These are phyloP conservation scores for crab-eating macaque (Macaca fascicularis) DNA, from an alignment of 2,113 vertebrate species.

Conservation along the genomic window DNA sequence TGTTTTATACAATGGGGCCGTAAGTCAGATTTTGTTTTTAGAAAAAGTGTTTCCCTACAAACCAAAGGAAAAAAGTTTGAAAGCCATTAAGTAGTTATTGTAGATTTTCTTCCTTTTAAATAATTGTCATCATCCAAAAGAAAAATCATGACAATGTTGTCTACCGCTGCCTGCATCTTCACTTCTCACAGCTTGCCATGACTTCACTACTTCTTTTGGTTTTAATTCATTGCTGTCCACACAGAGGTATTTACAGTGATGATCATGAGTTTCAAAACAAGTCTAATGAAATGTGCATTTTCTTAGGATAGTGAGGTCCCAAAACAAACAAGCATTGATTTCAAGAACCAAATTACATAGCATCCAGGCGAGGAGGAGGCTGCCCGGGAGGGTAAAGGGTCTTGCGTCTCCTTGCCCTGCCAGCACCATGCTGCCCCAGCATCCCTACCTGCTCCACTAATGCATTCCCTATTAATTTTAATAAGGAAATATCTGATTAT, in stretches of 20 bases:
- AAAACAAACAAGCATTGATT: slow-evolving; percentile 37
- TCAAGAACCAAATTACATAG: neutral
- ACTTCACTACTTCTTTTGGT: neutral
- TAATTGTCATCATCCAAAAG: slow-evolving; percentile 36
- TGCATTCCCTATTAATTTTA: neutral
- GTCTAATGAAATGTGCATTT: slow-evolving; percentile 56
- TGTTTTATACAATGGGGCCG: neutral
- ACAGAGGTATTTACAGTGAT: slow-evolving; percentile 46
- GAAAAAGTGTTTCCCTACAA: neutral
- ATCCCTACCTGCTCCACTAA: neutral
- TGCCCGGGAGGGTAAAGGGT: neutral
- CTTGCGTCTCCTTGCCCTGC: neutral
- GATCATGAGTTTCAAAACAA: slow-evolving; percentile 66
- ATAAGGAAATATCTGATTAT: neutral
- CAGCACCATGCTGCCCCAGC: accelerated
- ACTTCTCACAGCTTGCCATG: neutral
- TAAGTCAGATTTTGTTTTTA: neutral
- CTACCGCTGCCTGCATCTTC: neutral
- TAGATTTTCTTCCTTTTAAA: slow-evolving; percentile 21
- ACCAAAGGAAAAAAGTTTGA: neutral
- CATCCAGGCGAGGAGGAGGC: neutral
- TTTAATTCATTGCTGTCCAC: slow-evolving; percentile 41
- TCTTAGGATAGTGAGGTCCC: neutral
- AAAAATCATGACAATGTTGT: neutral
- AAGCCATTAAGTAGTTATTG: neutral